Conservation (phyloP, 2,888 invertebrate genomes). For the Mellilla xanthometata region DNA sequence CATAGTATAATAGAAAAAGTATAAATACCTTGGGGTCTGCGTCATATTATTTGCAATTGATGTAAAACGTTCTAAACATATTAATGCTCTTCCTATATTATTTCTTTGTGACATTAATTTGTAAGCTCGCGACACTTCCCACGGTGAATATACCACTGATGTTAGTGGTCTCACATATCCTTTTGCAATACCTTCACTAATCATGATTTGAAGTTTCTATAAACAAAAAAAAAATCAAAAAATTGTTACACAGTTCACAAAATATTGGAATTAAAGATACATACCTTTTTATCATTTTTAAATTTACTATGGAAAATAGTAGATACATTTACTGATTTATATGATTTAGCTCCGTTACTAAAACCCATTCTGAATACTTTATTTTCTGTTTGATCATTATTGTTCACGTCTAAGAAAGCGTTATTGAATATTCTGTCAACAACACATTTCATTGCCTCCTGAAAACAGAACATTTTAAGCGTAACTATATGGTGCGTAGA, state of each 20-base stretch:
- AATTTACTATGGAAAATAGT: constrained; percentile 6
- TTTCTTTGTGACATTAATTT: constrained; percentile 11
- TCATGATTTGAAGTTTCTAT: constrained; percentile 15
- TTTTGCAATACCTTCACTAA: constrained; percentile 22
- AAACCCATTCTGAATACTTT: background rate
- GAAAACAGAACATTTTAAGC: too few relatives aligned
- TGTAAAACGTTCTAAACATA: constrained; percentile 13
- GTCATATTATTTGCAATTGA: background rate
- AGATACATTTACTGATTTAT: constrained; percentile 7
- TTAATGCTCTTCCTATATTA: constrained; percentile 21
- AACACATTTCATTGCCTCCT: constrained; percentile 12
- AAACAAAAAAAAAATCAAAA: background rate
- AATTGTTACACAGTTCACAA: background rate
- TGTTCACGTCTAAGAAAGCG: constrained; percentile 8
- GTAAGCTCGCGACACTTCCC: constrained; percentile 16
- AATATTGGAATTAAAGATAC: too few relatives aligned
- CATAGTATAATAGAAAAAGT: too few relatives aligned
- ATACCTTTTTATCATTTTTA: constrained; percentile 10
- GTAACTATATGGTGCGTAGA: too few relatives aligned
- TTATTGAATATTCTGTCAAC: background rate
- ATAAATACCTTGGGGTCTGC: constrained; percentile 7
- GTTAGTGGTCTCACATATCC: constrained; percentile 27
- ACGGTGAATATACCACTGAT: constrained; percentile 14
- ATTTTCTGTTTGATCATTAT: constrained; percentile 5
- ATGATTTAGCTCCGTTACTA: background rate